Conservation (phyloP, 2,888 invertebrate genomes). For the Zeuzera pyrina region DNA sequence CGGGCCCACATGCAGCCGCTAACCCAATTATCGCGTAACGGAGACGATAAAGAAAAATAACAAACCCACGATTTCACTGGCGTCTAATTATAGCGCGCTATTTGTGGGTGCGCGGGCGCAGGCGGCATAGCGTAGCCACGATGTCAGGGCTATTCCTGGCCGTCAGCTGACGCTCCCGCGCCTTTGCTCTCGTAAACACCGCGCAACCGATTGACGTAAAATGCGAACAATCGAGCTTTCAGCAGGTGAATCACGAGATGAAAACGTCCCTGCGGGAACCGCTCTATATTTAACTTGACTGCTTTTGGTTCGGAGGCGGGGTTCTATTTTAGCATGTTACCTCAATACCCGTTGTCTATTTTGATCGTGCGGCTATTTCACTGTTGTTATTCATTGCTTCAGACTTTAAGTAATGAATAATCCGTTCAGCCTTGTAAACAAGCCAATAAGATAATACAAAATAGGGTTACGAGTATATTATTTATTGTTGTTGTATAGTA, state of each 20-base stretch:
- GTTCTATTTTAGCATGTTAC: slow-evolving; percentile 61
- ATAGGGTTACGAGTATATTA: no score
- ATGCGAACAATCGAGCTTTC: slow-evolving; percentile 70
- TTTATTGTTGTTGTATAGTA: no score
- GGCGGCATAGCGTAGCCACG: slow-evolving; percentile 68
- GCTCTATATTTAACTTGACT: slow-evolving; percentile 67
- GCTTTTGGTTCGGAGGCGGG: slow-evolving; percentile 70
- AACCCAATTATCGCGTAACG: slow-evolving; percentile 73
- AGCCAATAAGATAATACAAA: no score
- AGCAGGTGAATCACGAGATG: slow-evolving; percentile 69
- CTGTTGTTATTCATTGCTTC: no score
- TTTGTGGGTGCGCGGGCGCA: slow-evolving; percentile 70
- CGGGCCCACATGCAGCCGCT: slow-evolving; percentile 68
- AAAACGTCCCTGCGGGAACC: slow-evolving; percentile 63
- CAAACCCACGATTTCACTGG: slow-evolving; percentile 73
- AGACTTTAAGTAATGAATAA: no score
- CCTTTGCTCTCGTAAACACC: slow-evolving; percentile 59
- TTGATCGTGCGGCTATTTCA: slow-evolving; percentile 39
- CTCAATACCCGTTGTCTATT: slow-evolving; percentile 60
- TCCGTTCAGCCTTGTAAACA: no score
- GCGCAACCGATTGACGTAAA: slow-evolving; percentile 70
- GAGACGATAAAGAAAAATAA: slow-evolving; percentile 73
- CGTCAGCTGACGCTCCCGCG: slow-evolving; percentile 67
- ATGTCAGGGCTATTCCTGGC: slow-evolving; percentile 72
- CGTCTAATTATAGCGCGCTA: slow-evolving; percentile 69